phyloP scores from a whole-genome alignment of 2,797 vertebrate species.

The Lutjanus campechanus region DNA sequence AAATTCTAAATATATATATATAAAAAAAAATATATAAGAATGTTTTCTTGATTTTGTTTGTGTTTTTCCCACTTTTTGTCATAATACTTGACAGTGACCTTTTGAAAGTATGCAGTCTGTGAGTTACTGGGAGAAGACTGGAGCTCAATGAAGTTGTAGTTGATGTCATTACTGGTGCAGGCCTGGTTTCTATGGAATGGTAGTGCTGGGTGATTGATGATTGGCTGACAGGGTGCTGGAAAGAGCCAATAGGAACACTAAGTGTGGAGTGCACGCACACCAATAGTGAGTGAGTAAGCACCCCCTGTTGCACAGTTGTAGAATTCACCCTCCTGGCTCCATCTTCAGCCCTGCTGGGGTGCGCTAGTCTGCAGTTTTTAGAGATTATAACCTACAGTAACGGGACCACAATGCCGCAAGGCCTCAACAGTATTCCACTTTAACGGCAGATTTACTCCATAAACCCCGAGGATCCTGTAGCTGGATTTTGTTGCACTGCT shows the following conservation, averaged over 20 bases:
- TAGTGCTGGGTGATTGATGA: slow-evolving; percentile 56
- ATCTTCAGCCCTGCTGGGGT: slow-evolving; percentile 63
- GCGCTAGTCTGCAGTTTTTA: slow-evolving; percentile 67
- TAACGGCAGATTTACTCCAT: slow-evolving; percentile 69
- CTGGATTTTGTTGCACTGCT: slow-evolving; percentile 63
- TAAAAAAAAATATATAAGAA: neutral
- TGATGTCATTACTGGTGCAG: slow-evolving; percentile 72
- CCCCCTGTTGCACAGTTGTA: slow-evolving; percentile 79
- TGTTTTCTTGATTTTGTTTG: slow-evolving; percentile 9
- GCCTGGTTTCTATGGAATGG: slow-evolving; percentile 81
- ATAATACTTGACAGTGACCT: slow-evolving; percentile 44
- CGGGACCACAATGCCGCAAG: slow-evolving; percentile 62
- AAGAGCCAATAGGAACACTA: slow-evolving; percentile 74
- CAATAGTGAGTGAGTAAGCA: slow-evolving; percentile 75
- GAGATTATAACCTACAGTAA: slow-evolving; percentile 77
- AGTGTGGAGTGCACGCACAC: slow-evolving; percentile 60
- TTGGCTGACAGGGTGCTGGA: slow-evolving; percentile 66
- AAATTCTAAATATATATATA: neutral
- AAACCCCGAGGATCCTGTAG: slow-evolving; percentile 64
- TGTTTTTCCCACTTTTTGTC: neutral
- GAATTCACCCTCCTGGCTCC: slow-evolving; percentile 74
- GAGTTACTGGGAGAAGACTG: slow-evolving; percentile 54
- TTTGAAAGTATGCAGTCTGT: slow-evolving; percentile 16
- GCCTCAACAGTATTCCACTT: slow-evolving; percentile 68
- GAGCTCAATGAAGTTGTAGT: slow-evolving; percentile 58